Conservation (phyloP, 2,113 vertebrate species). For the Sterrhoptilus dennistouni region DNA sequence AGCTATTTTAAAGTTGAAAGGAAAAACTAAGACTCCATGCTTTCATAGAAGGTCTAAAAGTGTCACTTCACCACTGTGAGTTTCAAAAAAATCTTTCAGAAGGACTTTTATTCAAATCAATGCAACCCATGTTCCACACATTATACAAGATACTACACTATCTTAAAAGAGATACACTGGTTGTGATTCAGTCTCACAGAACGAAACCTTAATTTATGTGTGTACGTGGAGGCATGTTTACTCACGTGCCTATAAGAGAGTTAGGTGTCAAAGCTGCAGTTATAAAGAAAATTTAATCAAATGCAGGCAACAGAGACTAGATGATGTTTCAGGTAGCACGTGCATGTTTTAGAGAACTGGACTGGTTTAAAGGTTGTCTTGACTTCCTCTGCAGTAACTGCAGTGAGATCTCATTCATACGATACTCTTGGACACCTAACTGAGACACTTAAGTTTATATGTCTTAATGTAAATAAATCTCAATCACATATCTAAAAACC, state of each 20-base stretch:
- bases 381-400: neutral
- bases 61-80: neutral
- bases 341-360: neutral
- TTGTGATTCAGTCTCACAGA: neutral
- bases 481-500: neutral
- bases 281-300: neutral
- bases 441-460: neutral
- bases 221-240: rapidly evolving
- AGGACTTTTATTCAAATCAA: neutral
- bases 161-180: neutral
- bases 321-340: neutral
- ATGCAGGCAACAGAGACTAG: neutral
- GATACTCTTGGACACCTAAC: neutral
- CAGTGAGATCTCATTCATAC: neutral
- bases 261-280: neutral
- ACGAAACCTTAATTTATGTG: neutral
- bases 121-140: neutral
- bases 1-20: neutral
- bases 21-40: neutral
- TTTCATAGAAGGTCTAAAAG: neutral
- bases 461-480: neutral
- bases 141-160: neutral
- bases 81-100: neutral
- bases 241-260: neutral
- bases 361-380: neutral